Conservation (phyloP, 2,797 vertebrate genomes). For the Falco rusticolus region DNA sequence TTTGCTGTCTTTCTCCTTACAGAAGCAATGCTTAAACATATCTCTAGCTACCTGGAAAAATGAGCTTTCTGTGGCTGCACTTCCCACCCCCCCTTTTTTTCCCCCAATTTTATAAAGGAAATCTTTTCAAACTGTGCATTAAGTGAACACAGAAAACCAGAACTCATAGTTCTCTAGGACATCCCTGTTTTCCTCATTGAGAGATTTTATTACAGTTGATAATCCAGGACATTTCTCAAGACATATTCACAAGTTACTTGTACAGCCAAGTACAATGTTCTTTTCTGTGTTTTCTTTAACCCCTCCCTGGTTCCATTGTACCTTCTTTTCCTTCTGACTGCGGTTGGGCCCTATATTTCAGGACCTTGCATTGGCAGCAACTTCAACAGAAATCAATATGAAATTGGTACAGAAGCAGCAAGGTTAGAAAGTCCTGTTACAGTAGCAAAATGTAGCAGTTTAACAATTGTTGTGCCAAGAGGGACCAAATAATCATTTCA, state of each 20-base stretch:
- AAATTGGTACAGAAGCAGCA: constrained; percentile 1
- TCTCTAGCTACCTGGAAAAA: not conserved
- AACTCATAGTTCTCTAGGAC: constrained; percentile 8
- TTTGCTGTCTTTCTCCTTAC: not conserved
- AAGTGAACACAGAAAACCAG: constrained; percentile 33
- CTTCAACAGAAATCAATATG: not conserved
- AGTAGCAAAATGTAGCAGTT: constrained; percentile 34
- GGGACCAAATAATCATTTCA: not conserved
- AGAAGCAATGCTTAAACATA: not conserved
- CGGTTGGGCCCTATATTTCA: not conserved
- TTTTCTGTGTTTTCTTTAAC: constrained; percentile 69
- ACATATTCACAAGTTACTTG: constrained; percentile 39
- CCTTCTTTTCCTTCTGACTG: constrained; percentile 44
- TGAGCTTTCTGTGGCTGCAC: not conserved
- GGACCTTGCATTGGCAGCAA: constrained; percentile 1
- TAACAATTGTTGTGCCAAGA: not conserved
- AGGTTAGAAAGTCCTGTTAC: constrained; percentile 26
- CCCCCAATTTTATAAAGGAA: not conserved
- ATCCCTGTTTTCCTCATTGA: constrained; percentile 68
- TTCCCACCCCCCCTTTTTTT: not conserved
- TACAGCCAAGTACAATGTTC: constrained; percentile 67
- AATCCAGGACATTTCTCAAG: constrained; percentile 66
- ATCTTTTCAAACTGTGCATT: not conserved
- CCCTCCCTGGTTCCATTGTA: constrained; percentile 47
- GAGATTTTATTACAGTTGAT: constrained; percentile 64